Evolutionary conservation across 2,113 vertebrate genomes (phyloP).

Genomic region (Eolophus roseicapilla): DNA sequence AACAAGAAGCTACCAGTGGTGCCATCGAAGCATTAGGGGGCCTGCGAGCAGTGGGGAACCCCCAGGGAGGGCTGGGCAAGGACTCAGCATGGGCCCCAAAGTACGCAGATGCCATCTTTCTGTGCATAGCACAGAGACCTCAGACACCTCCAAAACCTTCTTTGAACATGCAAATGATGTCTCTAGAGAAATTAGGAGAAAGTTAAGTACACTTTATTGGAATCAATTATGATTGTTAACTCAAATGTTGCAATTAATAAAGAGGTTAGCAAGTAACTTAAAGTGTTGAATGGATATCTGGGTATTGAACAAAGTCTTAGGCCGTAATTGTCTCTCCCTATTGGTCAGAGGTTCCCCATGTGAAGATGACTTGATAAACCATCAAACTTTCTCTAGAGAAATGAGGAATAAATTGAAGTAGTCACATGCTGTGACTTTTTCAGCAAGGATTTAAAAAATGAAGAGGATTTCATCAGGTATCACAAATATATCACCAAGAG

Average conservation of each 20-base stretch:
- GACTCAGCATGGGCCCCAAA: not conserved
- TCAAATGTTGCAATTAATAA: not conserved
- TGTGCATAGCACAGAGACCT: not conserved
- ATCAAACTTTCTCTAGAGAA: not conserved
- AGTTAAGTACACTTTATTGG: not conserved
- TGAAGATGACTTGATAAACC: not conserved
- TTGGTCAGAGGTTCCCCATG: not conserved
- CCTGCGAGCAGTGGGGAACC: not conserved
- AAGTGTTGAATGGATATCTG: not conserved
- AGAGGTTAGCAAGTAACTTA: not conserved
- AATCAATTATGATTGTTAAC: not conserved
- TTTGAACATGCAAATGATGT: not conserved
- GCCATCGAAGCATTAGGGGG: rapidly evolving
- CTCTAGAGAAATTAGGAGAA: not conserved
- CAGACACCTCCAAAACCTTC: not conserved
- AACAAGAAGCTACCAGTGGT: not conserved
- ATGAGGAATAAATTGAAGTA: not conserved
- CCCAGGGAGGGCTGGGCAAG: not conserved
- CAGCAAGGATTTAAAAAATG: not conserved
- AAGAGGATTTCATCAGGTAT: not conserved
- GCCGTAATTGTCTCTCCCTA: not conserved
- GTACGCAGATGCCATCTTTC: not conserved
- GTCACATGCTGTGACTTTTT: not conserved
- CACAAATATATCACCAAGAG: not conserved
- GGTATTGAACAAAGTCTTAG: not conserved